Conservation (phyloP, 1,140 invertebrate genomes). For the Drosophila athabasca region DNA sequence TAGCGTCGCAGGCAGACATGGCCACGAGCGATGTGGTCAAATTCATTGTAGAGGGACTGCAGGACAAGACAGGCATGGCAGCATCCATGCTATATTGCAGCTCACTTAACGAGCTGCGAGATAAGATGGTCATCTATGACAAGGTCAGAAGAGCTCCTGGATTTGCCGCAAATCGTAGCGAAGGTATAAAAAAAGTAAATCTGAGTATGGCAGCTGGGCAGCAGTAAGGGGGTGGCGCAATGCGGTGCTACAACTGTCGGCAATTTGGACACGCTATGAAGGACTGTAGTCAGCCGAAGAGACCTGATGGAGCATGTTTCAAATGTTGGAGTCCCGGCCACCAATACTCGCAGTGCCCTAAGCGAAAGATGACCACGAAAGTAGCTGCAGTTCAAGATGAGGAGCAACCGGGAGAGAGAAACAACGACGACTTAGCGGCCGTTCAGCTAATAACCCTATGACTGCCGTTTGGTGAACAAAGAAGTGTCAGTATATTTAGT, state of each 20-base stretch:
- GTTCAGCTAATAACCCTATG: no score
- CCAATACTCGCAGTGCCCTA: conserved; percentile 1
- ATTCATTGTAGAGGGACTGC: conserved; percentile 3
- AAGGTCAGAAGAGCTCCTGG: not conserved
- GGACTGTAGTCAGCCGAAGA: conserved; percentile 2
- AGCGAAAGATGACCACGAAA: no score
- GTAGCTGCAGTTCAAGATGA: not conserved
- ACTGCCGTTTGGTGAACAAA: no score
- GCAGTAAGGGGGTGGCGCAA: not conserved
- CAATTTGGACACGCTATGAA: not conserved
- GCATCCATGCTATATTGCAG: no score
- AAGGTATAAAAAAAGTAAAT: not conserved
- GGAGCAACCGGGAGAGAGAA: not conserved
- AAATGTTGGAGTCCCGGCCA: conserved; percentile 5
- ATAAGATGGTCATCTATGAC: not conserved
- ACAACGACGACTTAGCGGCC: no score
- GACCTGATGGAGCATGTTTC: conserved; percentile 9
- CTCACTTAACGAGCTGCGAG: not conserved
- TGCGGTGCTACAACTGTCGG: conserved; percentile 4
- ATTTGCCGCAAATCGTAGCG: not conserved
- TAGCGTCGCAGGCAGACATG: not conserved
- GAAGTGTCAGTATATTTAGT: no score
- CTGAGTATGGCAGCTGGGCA: not conserved
- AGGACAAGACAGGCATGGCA: not conserved
- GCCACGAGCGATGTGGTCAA: not conserved